These are phyloP conservation scores for Apostichopus parvimensis DNA, from an alignment of 35 echinoderm and acorn worm genomes.

Conservation along the genomic window DNA sequence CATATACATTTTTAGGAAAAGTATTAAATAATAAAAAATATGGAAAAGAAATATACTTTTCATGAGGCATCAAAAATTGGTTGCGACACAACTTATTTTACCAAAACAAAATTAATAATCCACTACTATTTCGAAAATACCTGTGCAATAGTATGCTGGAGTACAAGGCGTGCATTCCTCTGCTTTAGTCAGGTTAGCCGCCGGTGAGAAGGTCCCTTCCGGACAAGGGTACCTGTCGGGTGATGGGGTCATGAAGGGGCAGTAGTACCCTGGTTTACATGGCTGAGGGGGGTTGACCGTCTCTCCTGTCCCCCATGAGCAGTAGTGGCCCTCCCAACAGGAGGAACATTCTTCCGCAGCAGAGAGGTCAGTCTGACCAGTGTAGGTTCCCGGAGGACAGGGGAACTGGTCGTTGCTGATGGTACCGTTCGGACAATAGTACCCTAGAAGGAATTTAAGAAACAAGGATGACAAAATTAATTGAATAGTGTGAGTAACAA, in stretches of 20 bases:
- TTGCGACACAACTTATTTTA: no score
- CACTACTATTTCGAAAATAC: slow-evolving; percentile 29
- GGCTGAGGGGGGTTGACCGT: slow-evolving; percentile 86
- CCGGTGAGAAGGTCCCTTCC: slow-evolving; percentile 88
- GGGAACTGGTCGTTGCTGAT: slow-evolving; percentile 94
- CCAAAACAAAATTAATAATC: no score
- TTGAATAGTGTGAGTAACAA: no score
- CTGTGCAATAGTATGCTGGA: slow-evolving; percentile 85
- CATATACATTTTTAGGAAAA: no score
- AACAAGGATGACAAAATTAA: no score
- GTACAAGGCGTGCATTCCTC: slow-evolving; percentile 82
- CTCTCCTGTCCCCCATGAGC: slow-evolving; percentile 92
- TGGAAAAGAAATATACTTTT: no score
- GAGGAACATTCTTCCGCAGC: slow-evolving; percentile 83
- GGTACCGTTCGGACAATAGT: slow-evolving; percentile 95
- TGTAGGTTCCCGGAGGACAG: slow-evolving; percentile 87
- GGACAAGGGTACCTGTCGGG: slow-evolving; percentile 91
- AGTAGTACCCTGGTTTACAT: slow-evolving; percentile 97
- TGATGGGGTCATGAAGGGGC: slow-evolving; percentile 84
- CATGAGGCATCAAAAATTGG: no score
- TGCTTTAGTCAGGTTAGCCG: slow-evolving; percentile 70
- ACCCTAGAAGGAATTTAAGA: slow-evolving; percentile 52
- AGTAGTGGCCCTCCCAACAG: slow-evolving; percentile 84
- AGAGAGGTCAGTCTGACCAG: slow-evolving; percentile 75
- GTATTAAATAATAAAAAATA: no score